Percentiles rank a stretch among this genome's conserved stretches.
These are phyloP conservation scores for Camponotus vicinus DNA, from an alignment of 1,140 invertebrate species.

Conservation along the genomic window DNA sequence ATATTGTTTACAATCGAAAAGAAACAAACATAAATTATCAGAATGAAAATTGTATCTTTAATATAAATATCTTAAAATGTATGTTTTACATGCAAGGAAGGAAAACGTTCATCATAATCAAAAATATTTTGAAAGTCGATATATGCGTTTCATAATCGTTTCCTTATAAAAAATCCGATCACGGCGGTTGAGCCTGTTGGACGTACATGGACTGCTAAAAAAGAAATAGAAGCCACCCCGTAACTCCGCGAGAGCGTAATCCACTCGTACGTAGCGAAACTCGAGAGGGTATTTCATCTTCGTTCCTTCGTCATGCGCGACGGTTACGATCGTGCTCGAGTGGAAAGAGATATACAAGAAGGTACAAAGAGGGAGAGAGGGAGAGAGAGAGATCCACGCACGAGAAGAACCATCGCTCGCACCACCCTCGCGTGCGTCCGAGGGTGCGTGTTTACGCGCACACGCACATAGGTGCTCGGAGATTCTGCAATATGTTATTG, in stretches of 20 bases:
- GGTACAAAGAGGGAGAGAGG: background rate
- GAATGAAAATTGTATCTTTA: background rate
- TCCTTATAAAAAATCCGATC: constrained; percentile 34
- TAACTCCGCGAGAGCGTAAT: constrained; percentile 50
- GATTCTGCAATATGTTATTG: constrained; percentile 83
- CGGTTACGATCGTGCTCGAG: constrained; percentile 42
- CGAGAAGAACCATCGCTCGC: background rate
- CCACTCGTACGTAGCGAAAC: constrained; percentile 58
- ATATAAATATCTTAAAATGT: background rate
- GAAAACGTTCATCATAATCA: background rate
- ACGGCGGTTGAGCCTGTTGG: constrained; percentile 30
- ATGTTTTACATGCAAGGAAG: background rate
- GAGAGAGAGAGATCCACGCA: constrained; percentile 3
- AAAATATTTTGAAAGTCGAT: background rate
- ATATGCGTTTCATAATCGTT: constrained; percentile 23
- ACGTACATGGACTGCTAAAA: constrained; percentile 43
- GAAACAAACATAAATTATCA: background rate
- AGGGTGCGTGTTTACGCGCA: constrained; percentile 44
- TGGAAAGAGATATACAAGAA: constrained; percentile 66
- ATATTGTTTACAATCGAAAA: background rate
- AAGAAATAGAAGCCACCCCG: constrained; percentile 28
- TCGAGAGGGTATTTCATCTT: constrained; percentile 49
- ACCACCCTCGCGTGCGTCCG: constrained; percentile 12
- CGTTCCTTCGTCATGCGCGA: constrained; percentile 52
- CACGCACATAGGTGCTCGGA: constrained; percentile 51